Conservation (phyloP, 92 coral and sea anemone genomes). For the Parazoanthus swiftii region DNA sequence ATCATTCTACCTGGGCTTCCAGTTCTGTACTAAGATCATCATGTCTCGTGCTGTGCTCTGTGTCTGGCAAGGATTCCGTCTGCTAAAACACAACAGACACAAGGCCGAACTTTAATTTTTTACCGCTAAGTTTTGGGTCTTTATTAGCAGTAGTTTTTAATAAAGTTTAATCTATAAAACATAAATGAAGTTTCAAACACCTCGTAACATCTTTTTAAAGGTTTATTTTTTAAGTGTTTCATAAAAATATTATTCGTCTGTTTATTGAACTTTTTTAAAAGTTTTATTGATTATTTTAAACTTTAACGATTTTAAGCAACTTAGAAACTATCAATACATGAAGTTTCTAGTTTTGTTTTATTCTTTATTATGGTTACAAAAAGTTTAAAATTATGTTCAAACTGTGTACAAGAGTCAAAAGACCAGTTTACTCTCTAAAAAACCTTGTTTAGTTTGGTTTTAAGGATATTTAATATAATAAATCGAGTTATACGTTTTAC, state of each 20-base stretch:
- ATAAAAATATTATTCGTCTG: too few relatives aligned
- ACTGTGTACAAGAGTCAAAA: neutral
- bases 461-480: too few relatives aligned
- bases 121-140: neutral
- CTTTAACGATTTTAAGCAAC: too few relatives aligned
- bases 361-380: neutral
- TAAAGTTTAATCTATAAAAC: neutral
- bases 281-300: too few relatives aligned
- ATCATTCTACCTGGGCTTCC: conserved; percentile 80
- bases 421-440: neutral
- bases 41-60: conserved; percentile 72
- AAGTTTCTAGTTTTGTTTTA: too few relatives aligned
- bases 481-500: neutral
- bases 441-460: neutral
- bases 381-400: neutral
- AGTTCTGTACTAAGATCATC: conserved; percentile 78
- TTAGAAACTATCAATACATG: too few relatives aligned
- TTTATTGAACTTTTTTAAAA: too few relatives aligned
- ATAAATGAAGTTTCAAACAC: too few relatives aligned
- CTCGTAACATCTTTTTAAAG: too few relatives aligned
- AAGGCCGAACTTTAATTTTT: neutral
- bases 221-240: too few relatives aligned
- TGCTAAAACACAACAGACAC: conserved; percentile 57
- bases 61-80: conserved; percentile 79
- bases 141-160: neutral